Evolutionary conservation across 1,140 invertebrate species (phyloP), one percentile per base, ranked within the genome.

Genomic region (Lordiphosa mommai): DNA sequence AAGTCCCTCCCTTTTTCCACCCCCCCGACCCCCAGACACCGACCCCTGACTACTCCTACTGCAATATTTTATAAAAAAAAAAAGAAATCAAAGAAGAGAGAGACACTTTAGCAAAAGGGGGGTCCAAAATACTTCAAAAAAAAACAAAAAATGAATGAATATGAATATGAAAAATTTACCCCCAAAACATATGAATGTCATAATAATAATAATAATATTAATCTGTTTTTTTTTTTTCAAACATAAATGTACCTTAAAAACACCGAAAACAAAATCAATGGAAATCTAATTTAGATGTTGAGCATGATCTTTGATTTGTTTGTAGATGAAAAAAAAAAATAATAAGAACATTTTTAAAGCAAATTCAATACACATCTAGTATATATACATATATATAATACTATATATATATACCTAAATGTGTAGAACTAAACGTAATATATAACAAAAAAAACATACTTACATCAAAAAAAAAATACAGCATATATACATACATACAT

Each of bases 191-290:
- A 47, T 30, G 29, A 30, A 47, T 16, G 14, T 32, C 12, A 17
- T n/a, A 46, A 30, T 23, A 23, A n/a, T 43, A 27, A 29, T 29
- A 1, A 41, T 1, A 29, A 10, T 7, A 27, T 27, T 16, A 56
- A 30, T 34, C 47, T 8, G 7, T 48, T 63, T 34, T 44, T 55
- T 29, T 32, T 33, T 32, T 29, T 40, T 48, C 16, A 30, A 66
- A 67, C 58, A 58, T 67, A 67, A 67, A 67, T 23, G 64, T 67
- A 67, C 64, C 64, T 67, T 44, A 67, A 48, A 67, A 38, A 37
- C 33, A 37, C 14, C 29, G 30, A 47, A 47, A 51, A 43, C 16
- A 43, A 43, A 50, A 37, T 36, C 48, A 50, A 17, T 12, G 32
- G 34, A 20, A 48, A 37, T 59, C 46, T 44, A 23, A 32, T 51